Base-by-base conservation (phyloP, 2,797 vertebrate genomes). In the Pteronotus mesoamericanus region DNA sequence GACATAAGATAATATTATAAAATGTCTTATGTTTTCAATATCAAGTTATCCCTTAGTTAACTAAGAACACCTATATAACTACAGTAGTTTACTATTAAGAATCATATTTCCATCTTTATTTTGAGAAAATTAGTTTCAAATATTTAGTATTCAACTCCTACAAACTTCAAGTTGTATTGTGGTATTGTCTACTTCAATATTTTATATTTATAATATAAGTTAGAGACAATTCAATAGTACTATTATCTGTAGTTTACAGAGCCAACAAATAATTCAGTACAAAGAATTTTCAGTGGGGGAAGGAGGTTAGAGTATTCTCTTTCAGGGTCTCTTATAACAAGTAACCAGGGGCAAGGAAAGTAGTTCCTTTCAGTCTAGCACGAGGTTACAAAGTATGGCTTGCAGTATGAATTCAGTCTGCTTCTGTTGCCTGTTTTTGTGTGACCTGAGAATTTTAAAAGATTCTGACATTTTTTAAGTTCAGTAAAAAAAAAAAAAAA, bases 121-220 rank as follows among this genome's bases (percentile, higher is more conserved):
- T 94, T 22, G 18, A 95, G 78, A 88, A 88, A 74, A 71, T n/a
- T 82, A 87, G 69, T 87, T 89, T 92, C 37, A 75, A 53, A 61
- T 37, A 83, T 32, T 64, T 66, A 86, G 32, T 61, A 4, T 64
- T 90, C 46, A 46, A 75, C 8, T 39, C 6, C 34, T 59, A 64
- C 55, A 10, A 72, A 46, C 1, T 53, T 91, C 12, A 26, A 86
- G 34, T 16, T 91, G 2, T n/a, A 64, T 44, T 77, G 6, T 39
- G 32, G 18, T 7, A 51, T 39, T 68, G 10, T 71, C 22, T 74
- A 44, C 15, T 39, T 57, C 6, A 96, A 74, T 75, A 64, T 57
- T 83, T 34, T 66, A 44, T 68, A 19, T 95, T 77, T 77, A 82
- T 68, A 94, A 46, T 34, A 75, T 34, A 75, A 79, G 1, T 88